Percentiles rank a stretch among this genome's conserved stretches.
These are phyloP conservation scores for Engystomops pustulosus DNA, from an alignment of 2,113 vertebrate genomes.

Conservation along the genomic window DNA sequence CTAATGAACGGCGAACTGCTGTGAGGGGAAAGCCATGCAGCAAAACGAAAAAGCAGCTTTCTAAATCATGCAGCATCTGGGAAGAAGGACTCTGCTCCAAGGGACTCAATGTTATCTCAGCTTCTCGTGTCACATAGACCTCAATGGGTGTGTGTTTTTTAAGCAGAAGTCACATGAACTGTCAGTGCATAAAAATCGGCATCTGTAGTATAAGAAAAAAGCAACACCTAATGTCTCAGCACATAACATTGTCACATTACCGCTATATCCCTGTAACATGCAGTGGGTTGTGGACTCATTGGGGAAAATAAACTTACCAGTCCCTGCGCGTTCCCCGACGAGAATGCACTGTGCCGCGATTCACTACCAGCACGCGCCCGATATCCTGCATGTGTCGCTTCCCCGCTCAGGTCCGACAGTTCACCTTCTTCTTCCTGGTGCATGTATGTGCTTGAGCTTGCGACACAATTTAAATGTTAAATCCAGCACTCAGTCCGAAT, in stretches of 20 bases:
- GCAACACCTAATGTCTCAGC: not conserved
- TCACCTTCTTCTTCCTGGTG: no score
- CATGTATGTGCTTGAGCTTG: no score
- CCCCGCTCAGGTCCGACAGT: no score
- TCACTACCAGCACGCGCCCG: no score
- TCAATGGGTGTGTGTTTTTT: not conserved
- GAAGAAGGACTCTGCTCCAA: not conserved
- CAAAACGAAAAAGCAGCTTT: not conserved
- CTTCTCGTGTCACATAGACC: not conserved
- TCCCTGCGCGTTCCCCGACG: no score
- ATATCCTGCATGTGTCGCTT: no score
- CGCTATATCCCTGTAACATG: not conserved
- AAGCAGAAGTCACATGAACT: slow-evolving; percentile 1
- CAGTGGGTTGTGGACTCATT: no score
- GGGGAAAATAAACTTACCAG: no score
- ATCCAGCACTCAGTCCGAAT: no score
- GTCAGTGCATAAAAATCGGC: not conserved
- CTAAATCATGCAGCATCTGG: slow-evolving; percentile 11
- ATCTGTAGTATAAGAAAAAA: not conserved
- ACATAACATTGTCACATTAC: not conserved
- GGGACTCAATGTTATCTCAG: slow-evolving; percentile 18
- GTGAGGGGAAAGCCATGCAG: not conserved
- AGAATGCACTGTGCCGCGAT: no score
- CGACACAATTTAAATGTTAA: no score
- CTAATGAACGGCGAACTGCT: not conserved